phyloP scores from a whole-genome alignment of 2,888 invertebrate species.

The Drosophila lutescens region DNA sequence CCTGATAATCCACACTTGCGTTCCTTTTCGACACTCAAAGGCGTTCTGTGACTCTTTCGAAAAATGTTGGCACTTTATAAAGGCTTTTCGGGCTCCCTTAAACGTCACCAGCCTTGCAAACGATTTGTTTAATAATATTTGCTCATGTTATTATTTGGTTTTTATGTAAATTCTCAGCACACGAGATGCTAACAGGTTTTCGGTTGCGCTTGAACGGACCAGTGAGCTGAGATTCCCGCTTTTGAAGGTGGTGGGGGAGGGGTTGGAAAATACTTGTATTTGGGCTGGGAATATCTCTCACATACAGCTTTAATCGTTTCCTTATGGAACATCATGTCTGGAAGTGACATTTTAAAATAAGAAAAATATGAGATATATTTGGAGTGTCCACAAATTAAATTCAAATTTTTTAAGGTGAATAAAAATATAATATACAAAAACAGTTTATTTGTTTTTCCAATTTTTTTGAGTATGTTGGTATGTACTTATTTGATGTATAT shows the following conservation, averaged over 20 bases:
- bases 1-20: neutral
- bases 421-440: too few relatives aligned
- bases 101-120: constrained; percentile 33
- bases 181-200: constrained; percentile 57
- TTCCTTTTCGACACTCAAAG: constrained; percentile 19
- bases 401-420: neutral
- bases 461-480: too few relatives aligned
- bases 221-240: constrained; percentile 19
- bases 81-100: constrained; percentile 31
- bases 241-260: neutral
- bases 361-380: constrained; percentile 19
- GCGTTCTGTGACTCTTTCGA: constrained; percentile 52
- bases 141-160: constrained; percentile 37
- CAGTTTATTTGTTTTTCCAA: too few relatives aligned
- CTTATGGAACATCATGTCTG: constrained; percentile 48
- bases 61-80: constrained; percentile 49
- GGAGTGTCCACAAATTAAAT: neutral
- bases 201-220: constrained; percentile 46
- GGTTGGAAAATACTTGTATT: constrained; percentile 4
- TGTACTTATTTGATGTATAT: too few relatives aligned
- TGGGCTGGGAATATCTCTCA: constrained; percentile 11
- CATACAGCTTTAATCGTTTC: constrained; percentile 50
- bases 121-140: constrained; percentile 38
- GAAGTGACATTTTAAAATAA: constrained; percentile 9
- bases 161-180: constrained; percentile 38